phyloP scores from a whole-genome alignment of 2,797 vertebrate genomes.

The Dermochelys coriacea region DNA sequence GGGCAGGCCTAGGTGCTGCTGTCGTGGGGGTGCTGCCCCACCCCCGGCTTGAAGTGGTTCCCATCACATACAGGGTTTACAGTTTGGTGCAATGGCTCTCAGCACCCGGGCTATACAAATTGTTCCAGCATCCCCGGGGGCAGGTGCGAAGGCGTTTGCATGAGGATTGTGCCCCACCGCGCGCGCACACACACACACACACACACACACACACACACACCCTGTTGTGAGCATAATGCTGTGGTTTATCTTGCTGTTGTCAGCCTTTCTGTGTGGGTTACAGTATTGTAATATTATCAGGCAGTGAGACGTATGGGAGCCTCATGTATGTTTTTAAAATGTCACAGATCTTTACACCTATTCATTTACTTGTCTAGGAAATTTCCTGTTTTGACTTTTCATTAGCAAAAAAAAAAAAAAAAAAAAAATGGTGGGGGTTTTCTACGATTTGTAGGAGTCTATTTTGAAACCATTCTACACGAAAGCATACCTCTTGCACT shows the following conservation, averaged over 20 bases:
- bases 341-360: constrained; percentile 13
- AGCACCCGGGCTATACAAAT: too few relatives aligned
- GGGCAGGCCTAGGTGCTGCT: too few relatives aligned
- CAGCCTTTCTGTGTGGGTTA: background rate
- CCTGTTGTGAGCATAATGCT: background rate
- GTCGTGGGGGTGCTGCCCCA: too few relatives aligned
- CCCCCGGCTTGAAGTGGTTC: too few relatives aligned
- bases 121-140: too few relatives aligned
- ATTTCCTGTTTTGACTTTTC: constrained; percentile 38
- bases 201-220: too few relatives aligned
- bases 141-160: background rate
- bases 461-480: constrained; percentile 35
- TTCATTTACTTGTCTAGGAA: constrained; percentile 58
- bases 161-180: background rate
- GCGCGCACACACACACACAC: too few relatives aligned
- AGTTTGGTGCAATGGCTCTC: too few relatives aligned
- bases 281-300: background rate
- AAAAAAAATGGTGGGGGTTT: too few relatives aligned
- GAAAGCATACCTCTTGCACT: background rate
- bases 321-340: background rate
- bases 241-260: rapidly evolving
- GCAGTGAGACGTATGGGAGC: background rate
- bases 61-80: too few relatives aligned
- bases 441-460: background rate
- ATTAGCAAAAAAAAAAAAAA: constrained; percentile 25